phyloP scores from a whole-genome alignment of 2,888 invertebrate species.

The Drosophila subquinaria region DNA sequence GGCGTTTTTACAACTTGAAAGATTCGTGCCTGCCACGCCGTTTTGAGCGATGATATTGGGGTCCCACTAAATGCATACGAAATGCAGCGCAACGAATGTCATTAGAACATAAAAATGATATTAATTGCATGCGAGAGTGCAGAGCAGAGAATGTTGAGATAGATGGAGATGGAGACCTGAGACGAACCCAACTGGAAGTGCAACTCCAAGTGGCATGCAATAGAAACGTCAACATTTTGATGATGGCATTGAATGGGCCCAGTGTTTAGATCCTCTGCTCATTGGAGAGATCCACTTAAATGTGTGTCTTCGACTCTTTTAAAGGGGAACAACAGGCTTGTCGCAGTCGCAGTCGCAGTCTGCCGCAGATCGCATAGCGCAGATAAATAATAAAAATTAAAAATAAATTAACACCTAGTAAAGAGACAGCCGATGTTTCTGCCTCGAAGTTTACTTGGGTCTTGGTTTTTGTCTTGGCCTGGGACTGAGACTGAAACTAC shows the following conservation, averaged over 20 bases:
- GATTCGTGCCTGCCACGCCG: constrained; percentile 83
- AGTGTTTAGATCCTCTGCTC: background rate
- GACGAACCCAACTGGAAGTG: constrained; percentile 15
- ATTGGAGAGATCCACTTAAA: constrained; percentile 54
- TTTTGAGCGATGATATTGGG: constrained; percentile 77
- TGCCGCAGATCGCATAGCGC: constrained; percentile 63
- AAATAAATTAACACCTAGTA: constrained; percentile 84
- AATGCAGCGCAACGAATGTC: constrained; percentile 84
- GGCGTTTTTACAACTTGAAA: constrained; percentile 84
- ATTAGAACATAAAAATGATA: constrained; percentile 83
- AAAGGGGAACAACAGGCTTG: constrained; percentile 19
- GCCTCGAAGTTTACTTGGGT: constrained; percentile 42
- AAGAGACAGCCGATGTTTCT: constrained; percentile 57
- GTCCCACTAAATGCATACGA: constrained; percentile 74
- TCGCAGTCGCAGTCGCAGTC: constrained; percentile 29
- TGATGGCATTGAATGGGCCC: constrained; percentile 60
- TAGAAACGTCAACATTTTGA: constrained; percentile 75
- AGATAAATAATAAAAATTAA: constrained; percentile 84
- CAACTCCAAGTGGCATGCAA: constrained; percentile 51
- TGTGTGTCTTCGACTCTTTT: background rate
- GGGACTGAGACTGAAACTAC: constrained; percentile 11
- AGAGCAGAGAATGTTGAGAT: constrained; percentile 8
- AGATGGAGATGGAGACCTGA: constrained; percentile 23
- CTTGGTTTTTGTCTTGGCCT: constrained; percentile 15
- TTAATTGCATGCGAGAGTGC: constrained; percentile 81